phyloP scores from a whole-genome alignment of 2,113 vertebrate species.

The Mirounga angustirostris region DNA sequence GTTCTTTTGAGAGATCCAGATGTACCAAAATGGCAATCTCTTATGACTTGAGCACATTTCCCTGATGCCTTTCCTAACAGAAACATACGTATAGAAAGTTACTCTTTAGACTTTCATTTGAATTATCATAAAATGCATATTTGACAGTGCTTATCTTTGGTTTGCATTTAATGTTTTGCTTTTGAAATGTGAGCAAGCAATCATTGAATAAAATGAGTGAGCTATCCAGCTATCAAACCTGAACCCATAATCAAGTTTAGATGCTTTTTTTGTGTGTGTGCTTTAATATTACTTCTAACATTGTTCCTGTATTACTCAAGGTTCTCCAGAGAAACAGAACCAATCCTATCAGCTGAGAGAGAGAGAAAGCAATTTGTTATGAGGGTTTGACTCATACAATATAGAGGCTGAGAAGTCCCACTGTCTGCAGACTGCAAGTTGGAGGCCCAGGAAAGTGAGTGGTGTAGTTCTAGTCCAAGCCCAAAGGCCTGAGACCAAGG shows the following conservation, averaged over 20 bases:
- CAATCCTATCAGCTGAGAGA: background rate
- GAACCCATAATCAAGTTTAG: background rate
- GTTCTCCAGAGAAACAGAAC: background rate
- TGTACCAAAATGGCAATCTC: background rate
- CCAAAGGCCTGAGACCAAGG: background rate
- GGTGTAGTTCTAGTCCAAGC: background rate
- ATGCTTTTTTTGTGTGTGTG: accelerated
- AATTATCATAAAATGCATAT: background rate
- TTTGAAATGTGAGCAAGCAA: background rate
- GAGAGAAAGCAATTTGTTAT: background rate
- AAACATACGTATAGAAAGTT: background rate
- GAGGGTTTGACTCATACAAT: background rate
- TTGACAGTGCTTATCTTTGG: background rate
- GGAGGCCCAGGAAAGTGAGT: background rate
- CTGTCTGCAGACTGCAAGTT: background rate
- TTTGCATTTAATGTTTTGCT: background rate
- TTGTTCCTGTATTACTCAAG: background rate
- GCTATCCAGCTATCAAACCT: background rate
- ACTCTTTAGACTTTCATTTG: background rate
- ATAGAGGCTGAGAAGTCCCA: background rate
- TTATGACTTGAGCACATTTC: background rate
- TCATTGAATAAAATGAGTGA: too few species aligned
- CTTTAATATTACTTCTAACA: background rate
- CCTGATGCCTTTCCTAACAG: background rate
- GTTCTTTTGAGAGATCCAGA: background rate